Conservation (phyloP, 2,888 invertebrate genomes). For the Cartodere bifasciata region DNA sequence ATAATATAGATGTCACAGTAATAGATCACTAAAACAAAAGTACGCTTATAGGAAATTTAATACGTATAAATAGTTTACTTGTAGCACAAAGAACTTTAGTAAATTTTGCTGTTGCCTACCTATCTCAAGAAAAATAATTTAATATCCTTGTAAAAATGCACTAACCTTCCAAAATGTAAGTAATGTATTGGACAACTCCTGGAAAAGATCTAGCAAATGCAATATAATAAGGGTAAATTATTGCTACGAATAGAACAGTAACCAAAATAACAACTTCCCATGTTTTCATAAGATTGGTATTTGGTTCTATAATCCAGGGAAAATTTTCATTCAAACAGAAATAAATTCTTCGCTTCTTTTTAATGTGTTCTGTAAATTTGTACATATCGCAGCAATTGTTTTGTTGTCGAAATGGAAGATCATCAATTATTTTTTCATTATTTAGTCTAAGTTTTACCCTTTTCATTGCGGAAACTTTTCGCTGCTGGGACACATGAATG, state of each 20-base stretch:
- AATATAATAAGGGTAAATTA: conserved; percentile 40
- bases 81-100: too few species aligned
- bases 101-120: too few species aligned
- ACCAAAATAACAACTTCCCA: conserved; percentile 39
- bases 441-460: conserved; percentile 37
- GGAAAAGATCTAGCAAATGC: conserved; percentile 36
- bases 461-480: conserved; percentile 39
- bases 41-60: too few species aligned
- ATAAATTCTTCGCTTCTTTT: conserved; percentile 28
- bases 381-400: conserved; percentile 37
- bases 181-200: conserved; percentile 31
- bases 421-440: conserved; percentile 29
- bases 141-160: too few species aligned
- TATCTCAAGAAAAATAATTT: too few species aligned
- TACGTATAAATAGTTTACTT: too few species aligned
- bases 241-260: conserved; percentile 35
- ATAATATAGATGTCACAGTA: conserved; percentile 36
- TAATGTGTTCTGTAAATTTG: conserved; percentile 37
- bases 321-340: conserved; percentile 33
- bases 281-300: conserved; percentile 36
- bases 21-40: too few species aligned
- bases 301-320: conserved; percentile 39
- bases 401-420: conserved; percentile 31
- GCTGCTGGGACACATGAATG: conserved; percentile 37
- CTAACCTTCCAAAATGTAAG: conserved; percentile 35